Percentiles rank a stretch among this genome's conserved stretches.
phyloP scores from a whole-genome alignment of 2,113 vertebrate genomes.

The Ciconia stormi region DNA sequence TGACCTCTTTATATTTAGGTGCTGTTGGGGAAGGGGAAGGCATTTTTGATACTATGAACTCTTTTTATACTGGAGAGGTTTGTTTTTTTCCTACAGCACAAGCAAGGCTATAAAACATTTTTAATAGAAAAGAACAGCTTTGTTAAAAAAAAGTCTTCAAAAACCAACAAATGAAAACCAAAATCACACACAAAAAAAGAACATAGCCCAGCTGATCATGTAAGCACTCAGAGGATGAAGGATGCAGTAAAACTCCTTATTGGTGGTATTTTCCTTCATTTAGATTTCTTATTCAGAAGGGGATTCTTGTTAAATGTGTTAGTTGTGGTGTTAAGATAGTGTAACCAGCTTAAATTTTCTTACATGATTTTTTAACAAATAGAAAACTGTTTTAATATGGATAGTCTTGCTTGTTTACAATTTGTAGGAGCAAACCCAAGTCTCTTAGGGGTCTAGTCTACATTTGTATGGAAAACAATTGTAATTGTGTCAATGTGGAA shows the following conservation, averaged over 20 bases:
- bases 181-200: not conserved
- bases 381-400: slow-evolving; percentile 59
- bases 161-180: not conserved
- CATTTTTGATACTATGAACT: slow-evolving; percentile 53
- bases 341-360: slow-evolving; percentile 69
- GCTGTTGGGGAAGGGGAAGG: slow-evolving; percentile 62
- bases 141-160: not conserved
- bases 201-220: slow-evolving; percentile 16
- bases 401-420: slow-evolving; percentile 25
- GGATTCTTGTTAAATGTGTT: slow-evolving; percentile 36
- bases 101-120: slow-evolving; percentile 42
- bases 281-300: slow-evolving; percentile 34
- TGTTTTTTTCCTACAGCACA: slow-evolving; percentile 55
- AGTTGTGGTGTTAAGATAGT: slow-evolving; percentile 67
- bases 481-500: not conserved
- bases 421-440: not conserved
- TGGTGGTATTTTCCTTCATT: slow-evolving; percentile 42
- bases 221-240: slow-evolving; percentile 43
- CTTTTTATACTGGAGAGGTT: slow-evolving; percentile 67
- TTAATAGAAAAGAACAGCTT: slow-evolving; percentile 33
- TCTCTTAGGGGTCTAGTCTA: not conserved
- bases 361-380: slow-evolving; percentile 67
- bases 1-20: slow-evolving; percentile 65
- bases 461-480: not conserved
- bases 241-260: slow-evolving; percentile 28